phyloP scores from a whole-genome alignment of 92 coral and sea anemone genomes.

The Zoanthus sansibaricus region DNA sequence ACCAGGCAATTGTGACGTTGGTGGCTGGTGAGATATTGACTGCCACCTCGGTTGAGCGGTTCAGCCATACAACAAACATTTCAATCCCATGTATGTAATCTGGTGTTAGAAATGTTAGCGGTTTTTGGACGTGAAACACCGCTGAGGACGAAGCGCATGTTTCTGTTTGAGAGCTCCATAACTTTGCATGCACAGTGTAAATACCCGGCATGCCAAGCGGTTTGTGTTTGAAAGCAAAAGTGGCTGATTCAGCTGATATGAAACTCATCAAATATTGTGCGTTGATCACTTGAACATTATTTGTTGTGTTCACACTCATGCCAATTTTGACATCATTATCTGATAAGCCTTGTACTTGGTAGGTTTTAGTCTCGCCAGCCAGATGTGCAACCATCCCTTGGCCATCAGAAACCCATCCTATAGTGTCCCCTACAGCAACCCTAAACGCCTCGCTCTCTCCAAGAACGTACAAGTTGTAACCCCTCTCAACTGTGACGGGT shows the following conservation, averaged over 20 bases:
- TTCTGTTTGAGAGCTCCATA: conserved; percentile 42
- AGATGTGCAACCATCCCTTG: conserved; percentile 74
- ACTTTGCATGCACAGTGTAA: conserved; percentile 54
- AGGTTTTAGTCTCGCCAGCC: conserved; percentile 44
- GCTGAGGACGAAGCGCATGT: conserved; percentile 27
- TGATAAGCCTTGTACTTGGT: conserved; percentile 42
- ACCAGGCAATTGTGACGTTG: conserved; percentile 63
- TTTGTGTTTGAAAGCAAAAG: conserved; percentile 46
- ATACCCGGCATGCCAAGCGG: conserved; percentile 52
- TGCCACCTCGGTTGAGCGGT: conserved; percentile 46
- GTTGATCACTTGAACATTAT: conserved; percentile 19
- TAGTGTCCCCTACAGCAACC: conserved; percentile 74
- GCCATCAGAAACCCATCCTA: conserved; percentile 76
- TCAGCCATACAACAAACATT: conserved; percentile 56
- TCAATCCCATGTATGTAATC: conserved; percentile 67
- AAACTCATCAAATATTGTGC: conserved; percentile 63
- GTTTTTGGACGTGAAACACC: conserved; percentile 57
- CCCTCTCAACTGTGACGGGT: conserved; percentile 56
- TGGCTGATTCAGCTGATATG: conserved; percentile 71
- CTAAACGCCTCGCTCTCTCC: conserved; percentile 59
- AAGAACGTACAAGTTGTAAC: conserved; percentile 78
- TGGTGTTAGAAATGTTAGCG: conserved; percentile 42
- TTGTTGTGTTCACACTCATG: conserved; percentile 49
- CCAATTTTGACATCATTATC: conserved; percentile 31
- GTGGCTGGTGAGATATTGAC: conserved; percentile 68